Percentiles rank a stretch among this genome's conserved stretches.
Evolutionary conservation across 2,888 invertebrate genomes (phyloP).

Genomic region (Scelioninae gen. 1): DNA sequence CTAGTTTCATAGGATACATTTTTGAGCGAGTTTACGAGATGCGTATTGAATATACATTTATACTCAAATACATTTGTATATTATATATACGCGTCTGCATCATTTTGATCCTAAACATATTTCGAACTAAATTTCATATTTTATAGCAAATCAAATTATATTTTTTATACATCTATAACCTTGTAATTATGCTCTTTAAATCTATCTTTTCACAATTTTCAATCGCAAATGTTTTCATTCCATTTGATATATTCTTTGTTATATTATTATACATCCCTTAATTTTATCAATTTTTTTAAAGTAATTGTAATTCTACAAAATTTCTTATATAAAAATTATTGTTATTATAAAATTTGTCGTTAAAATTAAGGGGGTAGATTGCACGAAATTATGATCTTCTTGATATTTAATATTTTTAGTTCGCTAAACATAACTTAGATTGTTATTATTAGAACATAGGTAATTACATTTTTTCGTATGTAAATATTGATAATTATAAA

Average conservation of each 20-base stretch:
- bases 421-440: not conserved
- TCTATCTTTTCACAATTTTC: not conserved
- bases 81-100: slow-evolving; percentile 12
- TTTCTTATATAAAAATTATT: not conserved
- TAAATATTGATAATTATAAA: not conserved
- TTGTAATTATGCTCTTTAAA: not conserved
- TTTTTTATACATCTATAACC: slow-evolving; percentile 30
- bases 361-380: not conserved
- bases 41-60: slow-evolving; percentile 41
- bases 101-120: slow-evolving; percentile 12
- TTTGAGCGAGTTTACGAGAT: slow-evolving; percentile 65
- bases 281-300: not conserved
- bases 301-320: too few species aligned
- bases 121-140: slow-evolving; percentile 12
- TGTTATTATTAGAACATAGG: not conserved
- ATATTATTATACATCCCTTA: not conserved
- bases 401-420: not conserved
- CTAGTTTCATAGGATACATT: slow-evolving; percentile 57
- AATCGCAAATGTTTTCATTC: too few species aligned
- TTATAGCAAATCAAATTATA: slow-evolving; percentile 1
- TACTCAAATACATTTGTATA: slow-evolving; percentile 20
- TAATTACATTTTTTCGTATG: not conserved
- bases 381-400: not conserved
- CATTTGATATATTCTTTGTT: not conserved
- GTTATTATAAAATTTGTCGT: not conserved